Evolutionary conservation across 2,113 vertebrate species (phyloP).

Genomic region (Puffinus mauretanicus): DNA sequence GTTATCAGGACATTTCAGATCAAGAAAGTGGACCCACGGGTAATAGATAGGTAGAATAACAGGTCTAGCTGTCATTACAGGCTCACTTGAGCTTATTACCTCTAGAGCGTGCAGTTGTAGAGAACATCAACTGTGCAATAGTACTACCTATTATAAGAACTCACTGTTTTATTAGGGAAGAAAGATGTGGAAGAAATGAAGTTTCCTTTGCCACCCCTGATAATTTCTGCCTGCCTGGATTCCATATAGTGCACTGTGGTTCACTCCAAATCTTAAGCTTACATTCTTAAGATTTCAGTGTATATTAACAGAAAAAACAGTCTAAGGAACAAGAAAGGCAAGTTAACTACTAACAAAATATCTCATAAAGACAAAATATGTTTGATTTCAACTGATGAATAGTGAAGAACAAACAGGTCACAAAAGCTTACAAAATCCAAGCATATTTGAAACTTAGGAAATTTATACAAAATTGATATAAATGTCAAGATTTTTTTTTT

Average conservation of each 20-base stretch:
- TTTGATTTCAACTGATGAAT: neutral
- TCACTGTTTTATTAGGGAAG: neutral
- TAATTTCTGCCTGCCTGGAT: neutral
- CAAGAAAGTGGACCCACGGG: neutral
- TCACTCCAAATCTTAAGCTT: neutral
- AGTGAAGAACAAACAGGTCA: neutral
- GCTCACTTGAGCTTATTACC: neutral
- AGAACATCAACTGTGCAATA: neutral
- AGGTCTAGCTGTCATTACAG: neutral
- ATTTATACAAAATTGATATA: neutral
- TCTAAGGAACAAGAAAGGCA: neutral
- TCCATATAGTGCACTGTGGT: neutral
- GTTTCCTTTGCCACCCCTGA: neutral
- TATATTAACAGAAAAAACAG: neutral
- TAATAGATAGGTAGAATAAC: neutral
- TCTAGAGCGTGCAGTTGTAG: neutral
- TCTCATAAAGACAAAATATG: neutral
- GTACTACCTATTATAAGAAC: neutral
- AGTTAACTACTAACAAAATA: neutral
- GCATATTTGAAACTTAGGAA: neutral
- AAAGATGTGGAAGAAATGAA: neutral
- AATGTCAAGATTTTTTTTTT: neutral
- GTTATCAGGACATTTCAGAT: neutral
- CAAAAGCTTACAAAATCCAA: neutral
- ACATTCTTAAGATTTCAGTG: neutral